Evolutionary conservation across 1,140 invertebrate species (phyloP).

Genomic region (Panagrolaimus sp.): DNA sequence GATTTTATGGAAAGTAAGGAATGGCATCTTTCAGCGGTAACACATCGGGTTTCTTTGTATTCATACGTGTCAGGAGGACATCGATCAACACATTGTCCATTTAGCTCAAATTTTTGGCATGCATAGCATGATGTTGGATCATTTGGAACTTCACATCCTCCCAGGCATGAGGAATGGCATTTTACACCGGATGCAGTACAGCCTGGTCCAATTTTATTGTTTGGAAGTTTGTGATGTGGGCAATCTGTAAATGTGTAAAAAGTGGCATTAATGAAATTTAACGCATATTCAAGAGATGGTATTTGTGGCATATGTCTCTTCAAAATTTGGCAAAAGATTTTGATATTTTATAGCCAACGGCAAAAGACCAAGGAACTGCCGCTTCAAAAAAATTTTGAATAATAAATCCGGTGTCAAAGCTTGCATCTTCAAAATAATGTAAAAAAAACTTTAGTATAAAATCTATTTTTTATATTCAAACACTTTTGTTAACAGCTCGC

Average conservation of each 20-base stretch:
- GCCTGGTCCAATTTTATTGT: conserved; percentile 59
- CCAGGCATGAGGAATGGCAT: conserved; percentile 74
- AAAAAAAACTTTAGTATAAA: too few relatives aligned
- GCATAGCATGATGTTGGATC: conserved; percentile 67
- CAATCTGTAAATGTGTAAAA: conserved; percentile 33
- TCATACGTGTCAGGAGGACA: conserved; percentile 70
- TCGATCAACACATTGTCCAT: conserved; percentile 65
- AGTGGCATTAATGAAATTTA: conserved; percentile 1
- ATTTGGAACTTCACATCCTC: conserved; percentile 69
- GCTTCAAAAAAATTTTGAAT: too few relatives aligned
- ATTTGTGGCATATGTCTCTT: too few relatives aligned
- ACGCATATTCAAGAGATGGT: too few relatives aligned
- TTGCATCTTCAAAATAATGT: too few relatives aligned
- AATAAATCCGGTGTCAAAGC: too few relatives aligned
- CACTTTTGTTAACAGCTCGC: too few relatives aligned
- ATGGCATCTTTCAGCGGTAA: conserved; percentile 70
- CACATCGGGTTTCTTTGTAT: conserved; percentile 68
- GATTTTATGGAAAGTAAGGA: conserved; percentile 62
- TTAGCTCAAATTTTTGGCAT: conserved; percentile 68
- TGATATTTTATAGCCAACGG: too few relatives aligned
- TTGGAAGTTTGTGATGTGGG: conserved; percentile 15
- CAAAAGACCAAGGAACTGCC: too few relatives aligned
- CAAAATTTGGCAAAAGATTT: too few relatives aligned
- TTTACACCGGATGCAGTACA: conserved; percentile 24
- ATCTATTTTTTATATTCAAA: too few relatives aligned